These are phyloP conservation scores for Muraenolepis orangiensis DNA, from an alignment of 2,797 vertebrate species.

Conservation along the genomic window DNA sequence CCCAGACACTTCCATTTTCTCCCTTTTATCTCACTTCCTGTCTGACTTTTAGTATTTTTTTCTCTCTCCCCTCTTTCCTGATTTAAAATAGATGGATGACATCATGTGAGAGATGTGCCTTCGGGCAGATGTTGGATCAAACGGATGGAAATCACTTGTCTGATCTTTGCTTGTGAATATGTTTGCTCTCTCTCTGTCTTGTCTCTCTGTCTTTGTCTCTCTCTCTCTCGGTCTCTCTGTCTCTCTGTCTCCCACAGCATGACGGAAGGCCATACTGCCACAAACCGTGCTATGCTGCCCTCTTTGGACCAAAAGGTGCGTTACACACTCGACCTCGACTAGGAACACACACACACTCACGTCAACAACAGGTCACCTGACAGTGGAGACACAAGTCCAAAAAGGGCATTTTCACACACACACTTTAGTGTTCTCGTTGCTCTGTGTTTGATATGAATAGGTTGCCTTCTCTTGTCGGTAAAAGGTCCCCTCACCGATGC, in stretches of 20 bases:
- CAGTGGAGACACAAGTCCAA: too few species aligned
- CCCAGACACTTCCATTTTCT: background rate
- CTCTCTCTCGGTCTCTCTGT: slow-evolving; percentile 21
- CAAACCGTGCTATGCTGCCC: slow-evolving; percentile 81
- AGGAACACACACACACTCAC: background rate
- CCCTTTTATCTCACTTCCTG: background rate
- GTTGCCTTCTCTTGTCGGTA: too few species aligned
- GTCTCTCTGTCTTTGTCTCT: background rate
- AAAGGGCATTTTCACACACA: background rate
- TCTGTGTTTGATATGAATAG: too few species aligned
- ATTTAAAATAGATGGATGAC: background rate
- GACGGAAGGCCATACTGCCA: slow-evolving; percentile 89
- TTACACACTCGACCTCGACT: slow-evolving; percentile 18
- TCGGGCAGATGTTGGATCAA: background rate
- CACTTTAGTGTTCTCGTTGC: too few species aligned
- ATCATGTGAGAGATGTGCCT: background rate
- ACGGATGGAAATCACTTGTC: background rate
- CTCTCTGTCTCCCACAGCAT: slow-evolving; percentile 71
- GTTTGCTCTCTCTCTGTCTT: background rate
- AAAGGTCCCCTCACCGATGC: too few species aligned
- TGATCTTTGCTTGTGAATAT: background rate
- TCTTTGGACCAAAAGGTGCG: slow-evolving; percentile 80
- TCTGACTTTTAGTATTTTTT: slow-evolving; percentile 29
- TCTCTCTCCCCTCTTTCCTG: background rate
- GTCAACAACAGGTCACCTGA: background rate